These are phyloP conservation scores for Anastatus disparis DNA, from an alignment of 1,140 invertebrate genomes.

Conservation along the genomic window DNA sequence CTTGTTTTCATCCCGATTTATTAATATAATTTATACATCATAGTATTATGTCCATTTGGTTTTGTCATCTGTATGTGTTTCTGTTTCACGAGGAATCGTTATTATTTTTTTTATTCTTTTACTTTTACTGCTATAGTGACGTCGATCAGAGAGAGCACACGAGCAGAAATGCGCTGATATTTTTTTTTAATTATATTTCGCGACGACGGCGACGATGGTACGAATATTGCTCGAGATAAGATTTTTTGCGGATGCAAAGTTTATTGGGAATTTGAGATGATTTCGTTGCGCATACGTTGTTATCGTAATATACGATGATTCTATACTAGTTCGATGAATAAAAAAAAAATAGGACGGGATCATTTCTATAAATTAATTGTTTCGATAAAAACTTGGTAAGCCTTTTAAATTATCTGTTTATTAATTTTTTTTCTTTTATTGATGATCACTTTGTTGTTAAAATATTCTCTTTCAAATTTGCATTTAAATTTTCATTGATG, in stretches of 20 bases:
- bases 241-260: slow-evolving; percentile 43
- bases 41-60: no score
- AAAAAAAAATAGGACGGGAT: slow-evolving; percentile 34
- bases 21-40: no score
- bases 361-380: slow-evolving; percentile 42
- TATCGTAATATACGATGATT: slow-evolving; percentile 13
- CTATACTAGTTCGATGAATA: background rate
- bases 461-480: no score
- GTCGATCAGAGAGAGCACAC: background rate
- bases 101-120: no score
- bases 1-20: no score
- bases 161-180: slow-evolving; percentile 7
- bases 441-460: no score
- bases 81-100: background rate
- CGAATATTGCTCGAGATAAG: slow-evolving; percentile 33
- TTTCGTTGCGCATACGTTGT: slow-evolving; percentile 19
- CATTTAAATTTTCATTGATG: no score
- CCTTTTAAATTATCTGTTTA: no score
- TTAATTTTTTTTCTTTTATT: no score
- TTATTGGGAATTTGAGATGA: slow-evolving; percentile 36
- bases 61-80: no score
- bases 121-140: background rate
- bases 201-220: slow-evolving; percentile 24
- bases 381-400: background rate
- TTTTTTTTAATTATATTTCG: no score